phyloP scores from a whole-genome alignment of 2,113 vertebrate genomes.

The Ramphastos sulfuratus region DNA sequence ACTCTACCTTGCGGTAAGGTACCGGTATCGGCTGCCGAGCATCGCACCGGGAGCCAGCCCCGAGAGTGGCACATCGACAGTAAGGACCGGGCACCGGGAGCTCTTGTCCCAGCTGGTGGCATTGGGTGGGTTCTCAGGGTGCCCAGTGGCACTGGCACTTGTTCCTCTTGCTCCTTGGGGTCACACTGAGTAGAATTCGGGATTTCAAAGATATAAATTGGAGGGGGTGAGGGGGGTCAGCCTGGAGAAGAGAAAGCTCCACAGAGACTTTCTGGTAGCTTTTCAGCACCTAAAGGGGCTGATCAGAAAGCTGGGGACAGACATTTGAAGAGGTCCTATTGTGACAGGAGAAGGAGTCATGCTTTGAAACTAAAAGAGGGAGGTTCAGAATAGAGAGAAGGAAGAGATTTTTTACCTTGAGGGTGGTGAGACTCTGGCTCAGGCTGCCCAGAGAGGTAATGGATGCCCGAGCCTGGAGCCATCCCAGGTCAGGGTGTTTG shows the following conservation, averaged over 20 bases:
- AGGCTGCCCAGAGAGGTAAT: background rate
- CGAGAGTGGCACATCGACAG: accelerated
- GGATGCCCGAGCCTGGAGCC: background rate
- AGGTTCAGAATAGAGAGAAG: background rate
- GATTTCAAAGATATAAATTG: background rate
- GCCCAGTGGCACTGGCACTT: accelerated
- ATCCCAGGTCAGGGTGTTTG: background rate
- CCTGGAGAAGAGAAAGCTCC: background rate
- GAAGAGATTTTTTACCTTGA: background rate
- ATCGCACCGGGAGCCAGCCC: background rate
- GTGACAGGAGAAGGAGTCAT: background rate
- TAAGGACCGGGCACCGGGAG: accelerated
- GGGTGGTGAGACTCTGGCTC: background rate
- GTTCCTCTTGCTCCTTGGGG: background rate
- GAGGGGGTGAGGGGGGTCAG: background rate
- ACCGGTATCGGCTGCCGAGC: background rate
- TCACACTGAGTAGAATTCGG: accelerated
- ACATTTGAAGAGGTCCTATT: background rate
- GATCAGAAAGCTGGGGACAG: background rate
- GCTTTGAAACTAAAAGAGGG: background rate
- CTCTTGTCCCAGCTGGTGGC: background rate
- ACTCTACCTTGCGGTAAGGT: background rate
- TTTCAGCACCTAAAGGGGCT: background rate
- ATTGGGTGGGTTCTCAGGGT: accelerated
- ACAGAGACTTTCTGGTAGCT: background rate